These are phyloP conservation scores for Drosophila borealis DNA, from an alignment of 2,888 invertebrate genomes.

Conservation along the genomic window DNA sequence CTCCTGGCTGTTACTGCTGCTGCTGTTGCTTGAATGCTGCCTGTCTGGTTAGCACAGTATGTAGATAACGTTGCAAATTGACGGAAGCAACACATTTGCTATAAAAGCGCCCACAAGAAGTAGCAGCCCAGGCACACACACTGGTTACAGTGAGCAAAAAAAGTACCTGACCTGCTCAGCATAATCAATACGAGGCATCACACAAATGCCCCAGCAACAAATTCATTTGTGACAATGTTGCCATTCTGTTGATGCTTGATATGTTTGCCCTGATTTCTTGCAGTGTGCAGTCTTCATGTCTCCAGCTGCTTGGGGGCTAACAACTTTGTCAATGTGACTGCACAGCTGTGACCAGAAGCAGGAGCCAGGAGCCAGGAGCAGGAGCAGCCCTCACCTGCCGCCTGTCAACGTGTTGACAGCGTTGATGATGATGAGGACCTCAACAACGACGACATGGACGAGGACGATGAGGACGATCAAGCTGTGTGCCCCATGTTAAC, in stretches of 20 bases:
- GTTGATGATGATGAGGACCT: constrained; percentile 58
- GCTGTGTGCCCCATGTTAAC: constrained; percentile 50
- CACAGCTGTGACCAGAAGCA: constrained; percentile 47
- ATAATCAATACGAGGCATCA: constrained; percentile 8
- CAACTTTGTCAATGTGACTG: constrained; percentile 69
- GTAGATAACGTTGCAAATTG: constrained; percentile 66
- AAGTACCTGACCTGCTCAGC: neutral
- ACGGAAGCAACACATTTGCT: constrained; percentile 71
- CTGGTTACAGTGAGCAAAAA: constrained; percentile 17
- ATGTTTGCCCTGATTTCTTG: constrained; percentile 1
- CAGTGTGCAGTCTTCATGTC: constrained; percentile 3
- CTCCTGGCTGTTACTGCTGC: neutral
- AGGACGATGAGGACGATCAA: constrained; percentile 18
- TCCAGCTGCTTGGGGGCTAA: constrained; percentile 32
- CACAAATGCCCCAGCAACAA: neutral
- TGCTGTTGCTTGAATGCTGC: constrained; percentile 14
- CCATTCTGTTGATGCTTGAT: neutral
- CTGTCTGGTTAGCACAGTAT: constrained; percentile 26
- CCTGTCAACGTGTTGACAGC: constrained; percentile 72
- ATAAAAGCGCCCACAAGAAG: constrained; percentile 11
- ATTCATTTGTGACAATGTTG: constrained; percentile 1
- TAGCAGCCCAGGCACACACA: constrained; percentile 5
- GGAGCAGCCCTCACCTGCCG: constrained; percentile 38
- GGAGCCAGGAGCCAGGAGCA: constrained; percentile 12
- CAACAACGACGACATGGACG: constrained; percentile 20